Evolutionary conservation across 2,113 vertebrate species (phyloP), one percentile per base, ranked within the genome.

Genomic region (Prionailurus viverrinus): DNA sequence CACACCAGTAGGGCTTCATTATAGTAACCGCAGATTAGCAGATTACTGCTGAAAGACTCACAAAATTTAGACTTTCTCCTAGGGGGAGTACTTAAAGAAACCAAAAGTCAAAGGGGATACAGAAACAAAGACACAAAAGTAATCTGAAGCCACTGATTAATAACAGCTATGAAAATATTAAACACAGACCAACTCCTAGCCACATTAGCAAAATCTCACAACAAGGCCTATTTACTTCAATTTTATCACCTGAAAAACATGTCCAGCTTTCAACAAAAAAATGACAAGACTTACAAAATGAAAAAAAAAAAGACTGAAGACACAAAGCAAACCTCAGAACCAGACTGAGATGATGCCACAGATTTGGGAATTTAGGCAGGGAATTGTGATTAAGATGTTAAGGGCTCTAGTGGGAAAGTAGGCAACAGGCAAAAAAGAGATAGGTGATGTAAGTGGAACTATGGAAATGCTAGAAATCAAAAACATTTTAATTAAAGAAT

Each of bases 111-210:
- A 51, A 65, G 12, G 4, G 15, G 27, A 73, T 13, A 83, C 21
- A 88, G 23, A 86, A 73, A n/a, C 9, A 80, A 71, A 18, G 11
- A 83, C 39, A 66, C 29, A 36, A 51, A 74, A 41, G 7, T n/a
- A 81, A 68, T 86, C n/a, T 76, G 53, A 93, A 78, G 15, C 4
- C 29, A 27, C 66, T 87, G 27, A 7, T 2, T 87, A 5, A 63
- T 80, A 71, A 71, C 53, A 83, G 6, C 66, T 81, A n/a, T 92
- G 36, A 65, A 96, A 94, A 80, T 33, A 86, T 63, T 81, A 86
- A 89, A 81, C 36, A 76, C 21, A 93, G 39, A 31, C 18, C 39
- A 51, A 80, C 18, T 81, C 12, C 3, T 76, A 53, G 3, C 48
- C 19, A 85, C 5, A 51, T 86, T 51, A 95, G 74, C 27, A 73